Base-by-base conservation (phyloP, 2,797 vertebrate species). In the Denticeps clupeoides region DNA sequence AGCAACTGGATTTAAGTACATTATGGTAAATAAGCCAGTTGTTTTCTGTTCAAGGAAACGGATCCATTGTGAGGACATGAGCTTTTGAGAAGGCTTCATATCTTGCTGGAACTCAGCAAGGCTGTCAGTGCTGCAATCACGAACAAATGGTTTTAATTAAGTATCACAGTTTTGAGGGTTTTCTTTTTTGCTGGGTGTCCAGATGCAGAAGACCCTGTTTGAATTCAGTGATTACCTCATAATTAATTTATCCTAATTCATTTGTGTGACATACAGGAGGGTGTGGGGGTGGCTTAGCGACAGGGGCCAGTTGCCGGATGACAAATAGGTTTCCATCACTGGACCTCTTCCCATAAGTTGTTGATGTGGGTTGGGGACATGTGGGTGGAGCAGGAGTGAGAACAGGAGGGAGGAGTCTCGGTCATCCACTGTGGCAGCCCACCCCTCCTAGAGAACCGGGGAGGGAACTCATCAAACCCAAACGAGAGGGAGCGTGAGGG, bases 21-120 rank as follows among this genome's bases (percentile, higher is more conserved):
- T n/a, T n/a, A n/a, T n/a, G n/a, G n/a, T n/a, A n/a, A n/a, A n/a
- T n/a, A n/a, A n/a, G n/a, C n/a, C n/a, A n/a, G n/a, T n/a, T n/a
- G n/a, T n/a, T n/a, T n/a, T n/a, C n/a, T n/a, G n/a, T n/a, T n/a
- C n/a, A n/a, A n/a, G n/a, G n/a, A n/a, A n/a, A n/a, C n/a, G n/a
- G n/a, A n/a, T n/a, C n/a, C n/a, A n/a, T n/a, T n/a, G n/a, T n/a
- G n/a, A n/a, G n/a, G n/a, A n/a, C n/a, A n/a, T n/a, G n/a, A n/a
- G n/a, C n/a, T n/a, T n/a, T n/a, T n/a, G n/a, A n/a, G n/a, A n/a
- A n/a, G n/a, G n/a, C n/a, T n/a, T n/a, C n/a, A n/a, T n/a, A n/a
- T n/a, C n/a, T n/a, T 84, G 82, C 74, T 84, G 72, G 76, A 80
- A 81, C 82, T 78, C 87, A 86, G 87, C 82, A 87, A 84, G 88